These are phyloP conservation scores for Radopholus similis DNA, from an alignment of 1,140 invertebrate genomes.

Conservation along the genomic window DNA sequence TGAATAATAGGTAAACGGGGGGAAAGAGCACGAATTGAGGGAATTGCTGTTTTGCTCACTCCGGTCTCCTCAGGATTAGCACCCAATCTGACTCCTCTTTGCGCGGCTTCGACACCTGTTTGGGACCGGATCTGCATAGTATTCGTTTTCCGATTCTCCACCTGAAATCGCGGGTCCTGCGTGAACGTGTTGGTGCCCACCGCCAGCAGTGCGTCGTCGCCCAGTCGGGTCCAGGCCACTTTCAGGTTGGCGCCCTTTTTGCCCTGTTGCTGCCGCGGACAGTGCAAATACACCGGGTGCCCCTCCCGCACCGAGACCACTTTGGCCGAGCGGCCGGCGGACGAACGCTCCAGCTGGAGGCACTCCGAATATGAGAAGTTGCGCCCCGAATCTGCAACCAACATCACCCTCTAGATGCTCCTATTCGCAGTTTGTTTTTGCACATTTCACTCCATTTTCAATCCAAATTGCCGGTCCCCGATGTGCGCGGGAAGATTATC, in stretches of 20 bases:
- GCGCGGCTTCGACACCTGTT: slow-evolving; percentile 14
- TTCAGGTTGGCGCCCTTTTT: slow-evolving; percentile 1
- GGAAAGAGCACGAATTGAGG: no score
- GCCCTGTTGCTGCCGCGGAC: slow-evolving; percentile 14
- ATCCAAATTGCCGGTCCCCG: no score
- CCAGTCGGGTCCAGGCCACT: slow-evolving; percentile 32
- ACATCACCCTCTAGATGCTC: no score
- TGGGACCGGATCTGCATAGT: neutral
- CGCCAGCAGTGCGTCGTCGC: slow-evolving; percentile 30
- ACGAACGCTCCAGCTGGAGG: neutral
- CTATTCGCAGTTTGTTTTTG: no score
- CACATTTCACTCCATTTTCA: no score
- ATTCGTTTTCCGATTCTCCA: neutral
- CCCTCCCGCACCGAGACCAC: slow-evolving; percentile 20
- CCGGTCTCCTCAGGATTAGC: slow-evolving; percentile 18
- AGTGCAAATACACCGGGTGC: slow-evolving; percentile 33
- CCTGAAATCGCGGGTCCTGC: slow-evolving; percentile 28
- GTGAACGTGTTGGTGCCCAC: slow-evolving; percentile 28
- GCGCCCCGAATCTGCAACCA: no score
- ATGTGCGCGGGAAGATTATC: no score
- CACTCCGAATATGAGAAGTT: slow-evolving; percentile 14
- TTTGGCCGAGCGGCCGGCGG: neutral
- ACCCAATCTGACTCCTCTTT: slow-evolving; percentile 29
- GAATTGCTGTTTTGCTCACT: no score
- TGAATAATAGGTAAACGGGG: no score